These are phyloP conservation scores for Allophyes oxyacanthae DNA, from an alignment of 2,888 invertebrate genomes.

Conservation along the genomic window DNA sequence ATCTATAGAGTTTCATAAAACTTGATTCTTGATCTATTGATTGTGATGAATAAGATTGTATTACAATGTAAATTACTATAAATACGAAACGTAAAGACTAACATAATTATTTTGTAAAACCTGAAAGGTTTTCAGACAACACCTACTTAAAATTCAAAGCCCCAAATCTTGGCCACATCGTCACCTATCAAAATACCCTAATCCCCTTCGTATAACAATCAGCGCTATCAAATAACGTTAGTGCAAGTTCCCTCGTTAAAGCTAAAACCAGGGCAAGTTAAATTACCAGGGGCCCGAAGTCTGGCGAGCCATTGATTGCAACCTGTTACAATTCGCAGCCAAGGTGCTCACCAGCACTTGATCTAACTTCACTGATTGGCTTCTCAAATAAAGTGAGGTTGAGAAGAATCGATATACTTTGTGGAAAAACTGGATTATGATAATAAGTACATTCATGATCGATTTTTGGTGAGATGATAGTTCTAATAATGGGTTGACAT, in stretches of 20 bases:
- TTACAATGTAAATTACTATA: too few relatives aligned
- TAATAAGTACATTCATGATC: too few relatives aligned
- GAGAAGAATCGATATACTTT: slow-evolving; percentile 13
- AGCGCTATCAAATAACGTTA: slow-evolving; percentile 28
- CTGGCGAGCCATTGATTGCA: slow-evolving; percentile 54
- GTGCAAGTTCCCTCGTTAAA: slow-evolving; percentile 52
- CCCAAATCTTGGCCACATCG: not conserved
- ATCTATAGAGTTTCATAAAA: too few relatives aligned
- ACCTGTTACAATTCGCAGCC: slow-evolving; percentile 51
- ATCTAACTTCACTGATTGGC: slow-evolving; percentile 48
- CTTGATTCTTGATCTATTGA: too few relatives aligned
- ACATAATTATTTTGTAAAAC: too few relatives aligned
- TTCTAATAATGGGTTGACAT: too few relatives aligned
- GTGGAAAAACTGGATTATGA: not conserved
- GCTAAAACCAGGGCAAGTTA: slow-evolving; percentile 47
- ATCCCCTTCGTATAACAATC: slow-evolving; percentile 37
- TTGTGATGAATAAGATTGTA: too few relatives aligned
- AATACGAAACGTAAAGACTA: too few relatives aligned
- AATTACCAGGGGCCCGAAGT: slow-evolving; percentile 41
- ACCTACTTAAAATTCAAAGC: not conserved
- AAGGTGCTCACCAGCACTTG: slow-evolving; percentile 39
- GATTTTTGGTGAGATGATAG: too few relatives aligned
- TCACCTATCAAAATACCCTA: slow-evolving; percentile 21
- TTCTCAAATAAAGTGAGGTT: slow-evolving; percentile 36
- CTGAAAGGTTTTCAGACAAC: too few relatives aligned